Base-by-base conservation (phyloP, 1,140 invertebrate genomes). In the Saxidomus purpurata region DNA sequence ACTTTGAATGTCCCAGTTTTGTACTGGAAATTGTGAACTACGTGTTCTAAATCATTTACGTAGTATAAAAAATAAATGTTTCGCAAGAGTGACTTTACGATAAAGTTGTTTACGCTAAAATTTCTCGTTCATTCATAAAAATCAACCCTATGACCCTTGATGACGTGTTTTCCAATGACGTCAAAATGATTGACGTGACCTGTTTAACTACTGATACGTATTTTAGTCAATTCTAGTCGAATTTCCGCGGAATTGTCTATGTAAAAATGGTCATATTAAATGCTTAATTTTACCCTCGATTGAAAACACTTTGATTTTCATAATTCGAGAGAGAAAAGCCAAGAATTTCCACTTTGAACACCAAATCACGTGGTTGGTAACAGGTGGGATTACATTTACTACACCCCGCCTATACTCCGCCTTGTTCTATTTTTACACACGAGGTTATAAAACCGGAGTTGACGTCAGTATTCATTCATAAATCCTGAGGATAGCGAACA, bases 401-500 rank as follows among this genome's bases (percentile, higher is more conserved):
- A 77, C 34, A 25, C n/a, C n/a, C 61, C 80, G 67, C 63, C 59
- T n/a, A 77, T 19, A 79, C 11, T 3, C 85, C 36, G 76, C 86
- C 86, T 49, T 69, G 17, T 71, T 55, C 77, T 81, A 81, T 88
- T 88, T 88, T 88, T 81, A 81, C 28, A 22, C 43, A 31, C 38
- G 11, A 74, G 71, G 69, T 74, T 84, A 89, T 83, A 83, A 87
- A 59, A 74, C 28, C 55, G 15, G 28, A 34, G 19, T 40, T 87
- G 63, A 87, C 87, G 87, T 91, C 55, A 85, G 43, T 40, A 63
- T 91, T 89, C 87, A 91, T 91, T 89, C 88, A 89, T 90, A 89
- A 89, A 87, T 76, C 40, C 40, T 71, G 76, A 34, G 87, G 80
- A 85, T 13, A 49, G 69, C 77, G 38, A 71, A 59, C 52, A 28